Conservation (phyloP, 2,113 vertebrate species). For the Cheilinus undulatus region DNA sequence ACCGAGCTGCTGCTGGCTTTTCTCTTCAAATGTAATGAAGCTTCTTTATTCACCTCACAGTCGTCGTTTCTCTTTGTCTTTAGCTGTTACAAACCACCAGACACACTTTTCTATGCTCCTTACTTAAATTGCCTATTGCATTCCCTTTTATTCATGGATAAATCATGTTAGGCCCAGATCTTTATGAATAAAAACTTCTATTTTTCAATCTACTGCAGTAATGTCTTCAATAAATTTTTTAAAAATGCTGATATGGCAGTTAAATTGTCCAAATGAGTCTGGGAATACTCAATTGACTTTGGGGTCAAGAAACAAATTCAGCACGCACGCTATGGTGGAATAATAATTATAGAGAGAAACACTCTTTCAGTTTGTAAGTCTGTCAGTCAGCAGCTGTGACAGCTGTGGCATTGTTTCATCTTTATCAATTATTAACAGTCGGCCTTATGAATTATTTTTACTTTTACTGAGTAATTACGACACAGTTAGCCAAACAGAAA, state of each 20-base stretch:
- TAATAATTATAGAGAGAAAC: constrained; percentile 48
- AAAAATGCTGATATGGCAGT: not conserved
- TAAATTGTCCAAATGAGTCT: constrained; percentile 9
- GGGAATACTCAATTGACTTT: constrained; percentile 20
- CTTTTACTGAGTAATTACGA: not conserved
- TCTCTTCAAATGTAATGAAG: not conserved
- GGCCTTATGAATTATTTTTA: not conserved
- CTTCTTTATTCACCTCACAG: not conserved
- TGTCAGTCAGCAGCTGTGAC: constrained; percentile 41
- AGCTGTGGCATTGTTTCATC: constrained; percentile 6
- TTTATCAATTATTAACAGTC: constrained; percentile 5
- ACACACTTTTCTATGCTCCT: no score
- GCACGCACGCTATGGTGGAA: constrained; percentile 9
- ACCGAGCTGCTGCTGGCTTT: not conserved
- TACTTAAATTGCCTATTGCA: no score
- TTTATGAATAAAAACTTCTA: not conserved
- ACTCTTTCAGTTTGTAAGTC: constrained; percentile 7
- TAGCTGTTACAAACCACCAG: no score
- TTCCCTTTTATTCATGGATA: no score
- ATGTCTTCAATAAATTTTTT: no score
- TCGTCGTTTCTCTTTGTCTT: constrained; percentile 8
- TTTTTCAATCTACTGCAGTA: not conserved
- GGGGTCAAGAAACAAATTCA: constrained; percentile 21
- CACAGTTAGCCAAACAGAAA: not conserved
- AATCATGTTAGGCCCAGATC: constrained; percentile 5